phyloP scores from a whole-genome alignment of 1,140 invertebrate species.

The Euwallacea similis region DNA sequence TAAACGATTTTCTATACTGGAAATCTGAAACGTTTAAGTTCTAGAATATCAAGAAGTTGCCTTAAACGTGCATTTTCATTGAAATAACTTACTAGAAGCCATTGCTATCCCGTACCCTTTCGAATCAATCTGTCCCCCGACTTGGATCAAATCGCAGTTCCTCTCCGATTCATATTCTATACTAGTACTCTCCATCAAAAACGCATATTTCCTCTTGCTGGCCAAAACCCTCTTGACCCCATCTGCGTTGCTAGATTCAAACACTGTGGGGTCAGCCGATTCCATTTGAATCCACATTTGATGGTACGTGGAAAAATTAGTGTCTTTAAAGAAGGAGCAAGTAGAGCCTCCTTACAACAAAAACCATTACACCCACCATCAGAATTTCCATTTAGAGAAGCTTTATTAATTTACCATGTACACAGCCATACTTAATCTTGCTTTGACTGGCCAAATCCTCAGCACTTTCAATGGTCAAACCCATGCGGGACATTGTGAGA shows the following conservation, averaged over 20 bases:
- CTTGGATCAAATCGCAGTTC: slow-evolving; percentile 75
- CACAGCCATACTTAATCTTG: slow-evolving; percentile 85
- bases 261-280: slow-evolving; percentile 78
- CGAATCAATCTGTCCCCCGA: slow-evolving; percentile 74
- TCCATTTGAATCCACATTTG: slow-evolving; percentile 77
- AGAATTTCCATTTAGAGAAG: not conserved
- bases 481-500: slow-evolving; percentile 83
- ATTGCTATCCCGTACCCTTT: slow-evolving; percentile 83
- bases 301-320: slow-evolving; percentile 71
- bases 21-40: slow-evolving; percentile 56
- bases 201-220: slow-evolving; percentile 72
- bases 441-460: slow-evolving; percentile 88
- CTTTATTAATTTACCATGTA: slow-evolving; percentile 61
- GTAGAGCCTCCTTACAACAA: slow-evolving; percentile 37
- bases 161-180: slow-evolving; percentile 78
- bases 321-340: slow-evolving; percentile 55
- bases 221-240: slow-evolving; percentile 80
- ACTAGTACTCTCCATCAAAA: slow-evolving; percentile 82
- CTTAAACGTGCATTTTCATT: slow-evolving; percentile 1
- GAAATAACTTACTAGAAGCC: slow-evolving; percentile 64
- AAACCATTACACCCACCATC: slow-evolving; percentile 9
- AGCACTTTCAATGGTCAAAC: slow-evolving; percentile 80
- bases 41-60: slow-evolving; percentile 44
- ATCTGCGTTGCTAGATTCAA: slow-evolving; percentile 76
- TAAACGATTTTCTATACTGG: slow-evolving; percentile 67